These are phyloP conservation scores for Pterophyllum scalare DNA, from an alignment of 2,113 vertebrate species.

Conservation along the genomic window DNA sequence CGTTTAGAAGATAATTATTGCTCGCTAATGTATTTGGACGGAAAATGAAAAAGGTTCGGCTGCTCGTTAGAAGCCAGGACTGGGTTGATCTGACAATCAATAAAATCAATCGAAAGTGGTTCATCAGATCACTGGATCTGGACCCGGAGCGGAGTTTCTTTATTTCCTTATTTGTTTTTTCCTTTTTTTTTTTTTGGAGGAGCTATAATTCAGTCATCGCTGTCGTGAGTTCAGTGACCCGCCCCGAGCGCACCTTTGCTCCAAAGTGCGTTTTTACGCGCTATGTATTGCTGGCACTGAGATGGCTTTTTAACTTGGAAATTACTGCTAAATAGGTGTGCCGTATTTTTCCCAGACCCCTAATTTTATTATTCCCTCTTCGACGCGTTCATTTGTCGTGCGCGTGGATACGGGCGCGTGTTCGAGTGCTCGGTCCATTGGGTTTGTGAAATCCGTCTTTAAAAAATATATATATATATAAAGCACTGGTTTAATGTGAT, in stretches of 20 bases:
- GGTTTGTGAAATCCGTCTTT: background rate
- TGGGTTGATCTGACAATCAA: conserved; percentile 64
- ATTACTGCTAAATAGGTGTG: conserved; percentile 45
- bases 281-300: conserved; percentile 36
- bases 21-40: conserved; percentile 33
- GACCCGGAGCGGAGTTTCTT: conserved; percentile 1
- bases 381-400: conserved; percentile 6
- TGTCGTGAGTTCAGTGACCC: conserved; percentile 48
- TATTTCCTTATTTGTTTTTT: background rate
- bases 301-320: conserved; percentile 49
- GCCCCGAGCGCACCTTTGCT: conserved; percentile 41
- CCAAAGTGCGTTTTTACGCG: conserved; percentile 45
- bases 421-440: conserved; percentile 27
- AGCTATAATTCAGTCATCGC: conserved; percentile 50
- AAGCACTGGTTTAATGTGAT: background rate
- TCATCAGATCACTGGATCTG: conserved; percentile 18
- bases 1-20: conserved; percentile 43
- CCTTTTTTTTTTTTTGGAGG: background rate
- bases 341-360: conserved; percentile 27
- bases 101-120: conserved; percentile 59
- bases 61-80: conserved; percentile 42
- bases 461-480: background rate
- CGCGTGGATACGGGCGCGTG: conserved; percentile 6
- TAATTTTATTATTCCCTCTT: conserved; percentile 50
- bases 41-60: conserved; percentile 40